Percentiles rank a stretch among this genome's conserved stretches.
phyloP scores from a whole-genome alignment of 2,888 invertebrate species.

The Oasisia sp. region DNA sequence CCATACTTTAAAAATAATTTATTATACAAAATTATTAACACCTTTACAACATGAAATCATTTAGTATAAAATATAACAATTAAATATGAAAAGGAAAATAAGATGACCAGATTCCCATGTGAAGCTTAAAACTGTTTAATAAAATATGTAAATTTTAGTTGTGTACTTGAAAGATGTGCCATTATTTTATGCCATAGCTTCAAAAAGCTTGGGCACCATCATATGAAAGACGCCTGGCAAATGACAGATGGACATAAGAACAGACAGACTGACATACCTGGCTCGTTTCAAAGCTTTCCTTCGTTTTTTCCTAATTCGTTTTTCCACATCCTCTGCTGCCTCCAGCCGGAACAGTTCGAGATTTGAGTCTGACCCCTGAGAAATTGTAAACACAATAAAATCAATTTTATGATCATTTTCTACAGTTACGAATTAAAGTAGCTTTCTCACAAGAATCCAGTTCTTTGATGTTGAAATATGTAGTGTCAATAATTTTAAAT shows the following conservation, averaged over 20 bases:
- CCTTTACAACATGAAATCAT: neutral
- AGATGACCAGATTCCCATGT: no score
- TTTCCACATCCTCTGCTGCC: constrained; percentile 78
- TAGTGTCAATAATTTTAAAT: no score
- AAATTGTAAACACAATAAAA: constrained; percentile 27
- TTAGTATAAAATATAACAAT: neutral
- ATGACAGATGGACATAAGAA: neutral
- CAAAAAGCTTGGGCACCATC: neutral
- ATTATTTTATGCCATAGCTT: neutral
- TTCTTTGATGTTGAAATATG: no score
- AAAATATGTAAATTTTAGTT: neutral
- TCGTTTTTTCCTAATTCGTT: constrained; percentile 78
- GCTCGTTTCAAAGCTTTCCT: constrained; percentile 72
- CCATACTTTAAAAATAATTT: no score
- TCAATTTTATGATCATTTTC: neutral
- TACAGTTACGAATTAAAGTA: neutral
- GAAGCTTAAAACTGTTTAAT: neutral
- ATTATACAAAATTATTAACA: neutral
- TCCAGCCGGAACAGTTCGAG: constrained; percentile 87
- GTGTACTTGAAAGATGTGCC: neutral
- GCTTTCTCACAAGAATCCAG: no score
- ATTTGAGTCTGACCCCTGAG: constrained; percentile 78
- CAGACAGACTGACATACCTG: constrained; percentile 40
- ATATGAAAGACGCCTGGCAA: neutral
- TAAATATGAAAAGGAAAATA: neutral